A percentile compares a stretch with the other conserved stretches of the same genome.
Evolutionary conservation across 2,797 vertebrate species (phyloP).

Genomic region (Netta rufina): DNA sequence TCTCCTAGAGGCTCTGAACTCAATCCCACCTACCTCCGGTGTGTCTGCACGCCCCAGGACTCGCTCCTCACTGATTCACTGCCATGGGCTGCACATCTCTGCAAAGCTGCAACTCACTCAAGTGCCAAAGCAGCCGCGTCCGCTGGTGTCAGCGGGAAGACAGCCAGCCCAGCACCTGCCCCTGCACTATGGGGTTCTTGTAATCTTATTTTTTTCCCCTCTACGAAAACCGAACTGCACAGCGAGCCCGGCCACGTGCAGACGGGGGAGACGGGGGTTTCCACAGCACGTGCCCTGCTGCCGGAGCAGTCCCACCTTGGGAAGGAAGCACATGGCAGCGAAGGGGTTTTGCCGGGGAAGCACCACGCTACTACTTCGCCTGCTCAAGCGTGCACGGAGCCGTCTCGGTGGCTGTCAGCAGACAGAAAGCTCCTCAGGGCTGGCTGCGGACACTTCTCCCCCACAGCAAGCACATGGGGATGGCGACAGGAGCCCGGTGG

Average conservation of each 20-base stretch:
- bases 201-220: neutral
- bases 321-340: neutral
- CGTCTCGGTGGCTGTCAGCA: neutral
- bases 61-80: neutral
- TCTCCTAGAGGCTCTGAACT: conserved; percentile 30
- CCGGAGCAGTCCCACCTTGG: neutral
- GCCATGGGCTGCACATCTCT: neutral
- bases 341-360: neutral
- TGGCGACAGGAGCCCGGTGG: neutral
- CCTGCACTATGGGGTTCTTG: accelerated
- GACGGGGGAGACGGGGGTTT: neutral
- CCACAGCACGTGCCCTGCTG: neutral
- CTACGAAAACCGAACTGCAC: neutral
- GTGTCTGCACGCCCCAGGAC: neutral
- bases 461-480: neutral
- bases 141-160: neutral
- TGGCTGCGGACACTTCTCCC: accelerated
- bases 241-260: neutral
- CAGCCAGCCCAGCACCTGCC: neutral
- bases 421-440: accelerated
- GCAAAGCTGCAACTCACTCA: neutral
- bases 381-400: neutral
- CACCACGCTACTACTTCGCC: neutral
- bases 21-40: neutral
- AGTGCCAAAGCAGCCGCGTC: neutral